Evolutionary conservation across 1,140 invertebrate genomes (phyloP), one percentile per base, ranked within the genome.

Genomic region (Diachasmimorpha longicaudata): DNA sequence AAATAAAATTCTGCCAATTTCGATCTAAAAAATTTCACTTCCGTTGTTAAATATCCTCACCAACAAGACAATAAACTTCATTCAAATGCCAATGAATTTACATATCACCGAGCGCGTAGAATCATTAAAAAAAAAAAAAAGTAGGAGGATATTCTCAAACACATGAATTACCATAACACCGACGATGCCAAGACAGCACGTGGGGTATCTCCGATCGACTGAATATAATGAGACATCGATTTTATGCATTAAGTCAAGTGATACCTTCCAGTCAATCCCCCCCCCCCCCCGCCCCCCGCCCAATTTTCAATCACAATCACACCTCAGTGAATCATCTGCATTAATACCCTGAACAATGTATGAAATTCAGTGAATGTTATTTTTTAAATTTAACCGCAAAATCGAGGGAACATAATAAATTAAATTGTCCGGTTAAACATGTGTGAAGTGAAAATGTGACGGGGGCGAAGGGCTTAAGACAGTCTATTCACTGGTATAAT

Each of bases 401-500:
- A 42, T 42, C 39, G 39, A 42, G 39, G 39, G 39, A 10, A 42
- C 39, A 42, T 42, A 42, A 42, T 42, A 42, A 42, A 42, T 42
- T 42, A 42, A 42, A 42, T 42, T 42, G 39, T 42, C 39, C 39
- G 39, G 39, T 9, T 42, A 42, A 42, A 25, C 19, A 63, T 63
- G 19, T 63, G 19, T 13, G 58, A 63, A 25, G 19, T 23, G 58
- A 63, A 63, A 63, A 63, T 63, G 58, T 13, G 23, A 63, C 23
- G 58, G 58, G 58, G 58, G 58, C 58, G 58, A 63, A 63, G 58
- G 58, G 58, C 58, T 63, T 63, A 63, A 63, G 58, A n/a, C 19
- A 13, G 5, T 63, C 58, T 63, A 63, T 63, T 63, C 58, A 63
- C 58, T 63, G 0, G 58, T 23, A 63, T 63, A 63, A 63, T 63